A percentile compares a stretch with the other conserved stretches of the same genome.
These are phyloP conservation scores for Arothron firmamentum DNA, from an alignment of 2,113 vertebrate genomes.

Conservation along the genomic window DNA sequence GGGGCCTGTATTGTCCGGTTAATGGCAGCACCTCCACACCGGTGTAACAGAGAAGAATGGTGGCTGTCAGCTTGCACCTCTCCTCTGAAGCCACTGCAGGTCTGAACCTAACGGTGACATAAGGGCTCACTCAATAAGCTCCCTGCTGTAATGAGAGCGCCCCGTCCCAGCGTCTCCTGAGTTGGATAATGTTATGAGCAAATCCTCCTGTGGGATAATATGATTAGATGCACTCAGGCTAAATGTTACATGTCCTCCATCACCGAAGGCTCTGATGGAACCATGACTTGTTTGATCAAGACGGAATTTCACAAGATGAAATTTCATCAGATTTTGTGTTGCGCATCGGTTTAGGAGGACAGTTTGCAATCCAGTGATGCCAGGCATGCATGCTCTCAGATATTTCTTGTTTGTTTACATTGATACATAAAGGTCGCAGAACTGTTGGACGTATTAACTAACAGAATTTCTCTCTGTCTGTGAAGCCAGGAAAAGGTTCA, in stretches of 20 bases:
- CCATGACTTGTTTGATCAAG: background rate
- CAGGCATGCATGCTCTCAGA: no score
- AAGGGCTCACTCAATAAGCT: conserved; percentile 52
- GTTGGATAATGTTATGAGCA: conserved; percentile 44
- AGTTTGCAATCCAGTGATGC: no score
- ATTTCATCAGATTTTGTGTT: no score
- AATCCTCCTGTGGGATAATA: conserved; percentile 30
- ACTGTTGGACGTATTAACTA: no score
- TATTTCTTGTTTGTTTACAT: no score
- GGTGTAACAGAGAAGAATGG: conserved; percentile 63
- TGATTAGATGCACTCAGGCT: conserved; percentile 34
- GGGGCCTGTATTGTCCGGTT: conserved; percentile 51
- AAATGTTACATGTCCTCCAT: conserved; percentile 29
- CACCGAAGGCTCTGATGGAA: background rate
- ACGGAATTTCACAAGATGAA: no score
- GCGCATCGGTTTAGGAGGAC: no score
- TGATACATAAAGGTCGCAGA: no score
- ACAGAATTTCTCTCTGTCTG: no score
- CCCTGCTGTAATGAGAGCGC: conserved; percentile 50
- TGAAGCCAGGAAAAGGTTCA: no score
- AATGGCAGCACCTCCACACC: conserved; percentile 46
- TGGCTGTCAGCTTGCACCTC: conserved; percentile 60
- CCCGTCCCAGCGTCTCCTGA: conserved; percentile 28
- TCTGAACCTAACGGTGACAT: conserved; percentile 57
- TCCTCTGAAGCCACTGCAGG: conserved; percentile 47